Conservation (phyloP, 2,113 vertebrate species). For the Plestiodon gilberti region DNA sequence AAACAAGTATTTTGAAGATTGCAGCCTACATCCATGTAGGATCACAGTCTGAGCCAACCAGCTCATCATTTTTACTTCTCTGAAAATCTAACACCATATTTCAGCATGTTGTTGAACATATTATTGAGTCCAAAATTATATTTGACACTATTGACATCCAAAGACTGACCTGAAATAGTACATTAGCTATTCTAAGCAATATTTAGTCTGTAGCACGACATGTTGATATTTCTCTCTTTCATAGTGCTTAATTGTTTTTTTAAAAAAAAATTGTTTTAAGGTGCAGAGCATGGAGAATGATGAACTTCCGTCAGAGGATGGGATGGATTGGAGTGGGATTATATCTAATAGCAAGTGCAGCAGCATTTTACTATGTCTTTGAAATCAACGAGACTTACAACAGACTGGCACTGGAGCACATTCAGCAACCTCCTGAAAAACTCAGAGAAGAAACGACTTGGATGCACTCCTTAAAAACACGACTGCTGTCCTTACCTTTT, state of each 20-base stretch:
- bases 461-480: constrained; percentile 81
- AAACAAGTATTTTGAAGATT: neutral
- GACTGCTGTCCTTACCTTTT: constrained; percentile 87
- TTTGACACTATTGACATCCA: neutral
- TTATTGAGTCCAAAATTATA: too few species aligned
- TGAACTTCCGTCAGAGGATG: constrained; percentile 99
- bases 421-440: constrained; percentile 80
- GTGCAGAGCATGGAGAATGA: constrained; percentile 98
- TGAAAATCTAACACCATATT: neutral
- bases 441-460: constrained; percentile 74
- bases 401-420: constrained; percentile 87
- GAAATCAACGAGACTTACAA: constrained; percentile 93
- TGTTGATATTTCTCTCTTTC: neutral
- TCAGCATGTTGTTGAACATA: neutral
- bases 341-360: constrained; percentile 88
- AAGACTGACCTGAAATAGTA: too few species aligned
- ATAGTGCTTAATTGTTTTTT: neutral
- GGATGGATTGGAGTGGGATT: constrained; percentile 93
- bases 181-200: too few species aligned
- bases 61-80: neutral
- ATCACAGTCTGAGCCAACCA: neutral
- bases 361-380: constrained; percentile 91
- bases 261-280: constrained; percentile 66
- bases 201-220: neutral
- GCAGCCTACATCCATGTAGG: neutral